Base-by-base conservation (phyloP, 2,888 invertebrate species). In the Diaprepes abbreviatus region DNA sequence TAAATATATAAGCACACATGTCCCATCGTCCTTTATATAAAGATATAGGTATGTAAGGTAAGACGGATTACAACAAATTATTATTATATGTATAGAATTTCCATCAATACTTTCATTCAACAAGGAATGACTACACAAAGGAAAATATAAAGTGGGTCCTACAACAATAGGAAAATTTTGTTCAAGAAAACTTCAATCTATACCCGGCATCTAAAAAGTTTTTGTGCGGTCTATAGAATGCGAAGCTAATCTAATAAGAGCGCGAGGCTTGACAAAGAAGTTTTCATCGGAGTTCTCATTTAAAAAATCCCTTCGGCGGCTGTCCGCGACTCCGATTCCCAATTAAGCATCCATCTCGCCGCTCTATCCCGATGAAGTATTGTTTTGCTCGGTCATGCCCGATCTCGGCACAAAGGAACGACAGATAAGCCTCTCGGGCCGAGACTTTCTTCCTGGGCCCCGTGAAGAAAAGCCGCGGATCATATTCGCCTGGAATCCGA, bases 401-500 rank as follows among this genome's bases (percentile, higher is more conserved):
- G 79, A 81, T 80, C 75, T 74, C 75, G 72, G 74, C 79, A 80
- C 80, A 81, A 80, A 79, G 78, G 80, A 77, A 52, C 16, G 43
- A 74, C 77, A 80, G 81, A 80, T 80, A 81, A 81, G 80, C 80
- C 77, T 77, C 75, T 76, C 75, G 73, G 75, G 62, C 75, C 73
- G 72, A 75, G 78, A 79, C 76, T 79, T 79, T 76, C 75, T 79
- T 76, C 76, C 75, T 75, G 73, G 76, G 40, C 48, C 65, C 58
- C 65, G 52, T 59, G 79, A 79, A 79, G 79, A 79, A 79, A 79
- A 77, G 79, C 79, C 75, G 75, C 79, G 77, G 79, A 80, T 80
- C 80, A 80, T 80, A 80, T 80, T 80, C 79, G 78, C 79, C 73
- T 73, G 78, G 79, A 80, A 80, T 80, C 78, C 77, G 73, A 79